These are phyloP conservation scores for Connochaetes taurinus DNA, from an alignment of 2,113 vertebrate species.

Conservation along the genomic window DNA sequence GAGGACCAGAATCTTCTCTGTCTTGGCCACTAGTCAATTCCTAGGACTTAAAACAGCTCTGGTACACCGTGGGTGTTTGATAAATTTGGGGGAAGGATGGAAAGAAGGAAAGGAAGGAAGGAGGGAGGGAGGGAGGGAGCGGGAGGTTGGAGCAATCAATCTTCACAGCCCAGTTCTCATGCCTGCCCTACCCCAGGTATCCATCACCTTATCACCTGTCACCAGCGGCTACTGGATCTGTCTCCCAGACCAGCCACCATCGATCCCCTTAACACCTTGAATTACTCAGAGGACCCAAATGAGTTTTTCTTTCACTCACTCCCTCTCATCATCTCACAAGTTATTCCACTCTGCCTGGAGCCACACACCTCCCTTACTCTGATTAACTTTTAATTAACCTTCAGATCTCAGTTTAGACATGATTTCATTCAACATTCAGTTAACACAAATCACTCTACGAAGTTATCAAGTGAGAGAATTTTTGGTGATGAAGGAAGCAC, in stretches of 20 bases:
- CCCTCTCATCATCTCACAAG: not conserved
- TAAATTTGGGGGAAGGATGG: not conserved
- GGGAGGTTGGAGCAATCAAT: not conserved
- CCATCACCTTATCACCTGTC: not conserved
- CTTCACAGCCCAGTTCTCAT: not conserved
- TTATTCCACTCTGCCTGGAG: not conserved
- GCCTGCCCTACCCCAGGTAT: too few relatives aligned
- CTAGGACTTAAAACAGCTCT: not conserved
- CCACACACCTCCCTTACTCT: not conserved
- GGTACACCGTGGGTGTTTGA: not conserved
- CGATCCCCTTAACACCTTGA: not conserved
- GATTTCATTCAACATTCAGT: not conserved
- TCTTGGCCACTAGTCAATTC: not conserved
- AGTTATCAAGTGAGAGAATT: not conserved
- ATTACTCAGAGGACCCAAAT: not conserved
- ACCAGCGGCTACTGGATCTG: not conserved
- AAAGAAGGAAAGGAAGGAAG: not conserved
- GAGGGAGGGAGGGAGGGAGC: not conserved
- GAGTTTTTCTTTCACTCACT: not conserved
- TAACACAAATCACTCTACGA: not conserved
- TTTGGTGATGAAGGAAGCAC: not conserved
- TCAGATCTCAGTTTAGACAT: not conserved
- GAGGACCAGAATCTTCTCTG: not conserved
- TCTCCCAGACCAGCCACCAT: not conserved
- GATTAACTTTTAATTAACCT: slow-evolving; percentile 42